Conservation (phyloP, 2,797 vertebrate genomes). For the Fringilla coelebs region DNA sequence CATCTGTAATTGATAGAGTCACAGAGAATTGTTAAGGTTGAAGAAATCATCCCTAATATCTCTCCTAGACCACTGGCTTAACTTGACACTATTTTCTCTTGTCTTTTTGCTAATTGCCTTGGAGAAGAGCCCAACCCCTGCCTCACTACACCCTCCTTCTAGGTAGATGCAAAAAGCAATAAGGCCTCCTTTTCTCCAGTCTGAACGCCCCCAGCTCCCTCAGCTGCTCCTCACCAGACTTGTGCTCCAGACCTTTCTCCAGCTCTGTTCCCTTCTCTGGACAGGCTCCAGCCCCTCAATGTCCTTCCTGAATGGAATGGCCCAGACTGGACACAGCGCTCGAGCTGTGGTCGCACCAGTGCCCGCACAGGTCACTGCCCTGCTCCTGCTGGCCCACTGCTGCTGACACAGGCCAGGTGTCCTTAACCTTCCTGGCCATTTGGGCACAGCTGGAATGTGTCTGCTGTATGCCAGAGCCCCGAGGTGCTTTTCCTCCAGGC, state of each 20-base stretch:
- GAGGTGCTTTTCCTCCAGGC: neutral
- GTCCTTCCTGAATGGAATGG: neutral
- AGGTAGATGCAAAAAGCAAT: neutral
- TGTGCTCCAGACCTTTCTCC: neutral
- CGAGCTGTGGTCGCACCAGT: rapidly evolving
- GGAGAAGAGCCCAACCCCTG: neutral
- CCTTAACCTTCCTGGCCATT: neutral
- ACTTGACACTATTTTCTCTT: neutral
- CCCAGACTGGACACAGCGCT: neutral
- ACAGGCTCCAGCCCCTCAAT: rapidly evolving
- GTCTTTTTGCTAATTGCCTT: neutral
- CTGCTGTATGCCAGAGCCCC: rapidly evolving
- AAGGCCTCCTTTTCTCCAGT: neutral
- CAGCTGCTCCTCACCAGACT: neutral
- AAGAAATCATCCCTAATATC: neutral
- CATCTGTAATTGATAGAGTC: neutral
- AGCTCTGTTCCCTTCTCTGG: neutral
- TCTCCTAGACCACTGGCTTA: neutral
- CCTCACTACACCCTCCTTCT: neutral
- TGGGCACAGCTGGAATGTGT: neutral
- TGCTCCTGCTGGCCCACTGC: neutral
- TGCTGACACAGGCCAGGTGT: neutral
- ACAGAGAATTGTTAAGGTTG: neutral
- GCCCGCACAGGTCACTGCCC: neutral
- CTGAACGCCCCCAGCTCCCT: neutral